A percentile compares a stretch with the other conserved stretches of the same genome.
These are phyloP conservation scores for Cyclina sinensis DNA, from an alignment of 1,140 invertebrate genomes.

Conservation along the genomic window DNA sequence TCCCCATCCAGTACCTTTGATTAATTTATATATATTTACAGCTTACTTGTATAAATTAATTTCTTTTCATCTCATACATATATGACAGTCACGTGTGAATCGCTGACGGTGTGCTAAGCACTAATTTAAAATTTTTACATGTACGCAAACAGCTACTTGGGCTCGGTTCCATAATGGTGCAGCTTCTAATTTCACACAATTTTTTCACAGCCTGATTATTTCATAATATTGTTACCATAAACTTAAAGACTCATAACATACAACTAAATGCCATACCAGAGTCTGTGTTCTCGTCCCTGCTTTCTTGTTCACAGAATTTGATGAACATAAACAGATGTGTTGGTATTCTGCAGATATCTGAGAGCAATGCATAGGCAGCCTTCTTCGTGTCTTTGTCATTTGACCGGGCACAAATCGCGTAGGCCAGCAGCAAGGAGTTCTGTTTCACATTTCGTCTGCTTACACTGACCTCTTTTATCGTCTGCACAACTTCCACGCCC, in stretches of 20 bases:
- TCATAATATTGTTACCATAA: too few species aligned
- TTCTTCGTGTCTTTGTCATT: slow-evolving; percentile 75
- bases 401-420: slow-evolving; percentile 83
- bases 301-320: slow-evolving; percentile 76
- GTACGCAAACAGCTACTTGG: too few species aligned
- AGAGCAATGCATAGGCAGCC: slow-evolving; percentile 72
- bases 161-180: too few species aligned
- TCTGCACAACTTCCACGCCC: slow-evolving; percentile 80
- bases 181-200: too few species aligned
- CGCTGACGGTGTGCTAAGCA: too few species aligned
- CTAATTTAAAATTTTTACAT: too few species aligned
- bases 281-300: neutral
- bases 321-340: slow-evolving; percentile 86
- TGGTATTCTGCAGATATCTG: slow-evolving; percentile 85
- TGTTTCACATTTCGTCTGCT: slow-evolving; percentile 83
- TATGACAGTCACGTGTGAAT: too few species aligned
- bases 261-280: neutral
- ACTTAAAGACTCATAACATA: too few species aligned
- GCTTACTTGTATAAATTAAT: too few species aligned
- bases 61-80: too few species aligned
- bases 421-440: slow-evolving; percentile 80
- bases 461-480: slow-evolving; percentile 81
- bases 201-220: too few species aligned
- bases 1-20: slow-evolving; percentile 88
- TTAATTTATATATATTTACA: too few species aligned